Conservation (phyloP, 2,113 vertebrate species). For the Mormyrus iriodes region DNA sequence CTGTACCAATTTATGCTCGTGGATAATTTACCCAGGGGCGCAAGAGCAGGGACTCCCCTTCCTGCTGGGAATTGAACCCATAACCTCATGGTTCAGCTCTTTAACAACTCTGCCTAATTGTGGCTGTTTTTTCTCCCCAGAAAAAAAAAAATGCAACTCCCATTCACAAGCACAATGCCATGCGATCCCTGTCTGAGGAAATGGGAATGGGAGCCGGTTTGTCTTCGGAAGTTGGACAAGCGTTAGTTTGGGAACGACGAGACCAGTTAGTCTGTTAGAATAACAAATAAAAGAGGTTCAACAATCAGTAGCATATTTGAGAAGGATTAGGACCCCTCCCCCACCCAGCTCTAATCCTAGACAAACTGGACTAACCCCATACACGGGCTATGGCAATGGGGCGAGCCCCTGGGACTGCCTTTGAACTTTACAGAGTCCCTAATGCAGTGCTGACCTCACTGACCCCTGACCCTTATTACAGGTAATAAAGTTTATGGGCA, state of each 20-base stretch:
- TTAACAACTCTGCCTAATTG: neutral
- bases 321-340: conserved; percentile 44
- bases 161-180: neutral
- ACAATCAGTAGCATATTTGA: neutral
- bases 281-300: neutral
- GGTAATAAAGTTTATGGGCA: conserved; percentile 98
- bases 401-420: conserved; percentile 79
- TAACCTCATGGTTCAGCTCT: neutral
- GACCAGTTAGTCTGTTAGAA: neutral
- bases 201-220: neutral
- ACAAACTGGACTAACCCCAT: conserved; percentile 66
- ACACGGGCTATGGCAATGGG: conserved; percentile 75
- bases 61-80: conserved; percentile 3
- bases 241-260: neutral
- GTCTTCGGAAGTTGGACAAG: neutral
- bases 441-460: conserved; percentile 66
- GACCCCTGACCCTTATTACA: conserved; percentile 93
- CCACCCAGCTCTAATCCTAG: conserved; percentile 64
- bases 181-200: neutral
- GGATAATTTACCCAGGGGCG: neutral
- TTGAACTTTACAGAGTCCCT: conserved; percentile 97
- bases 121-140: neutral
- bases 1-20: neutral
- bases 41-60: neutral
- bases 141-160: neutral